Conservation (phyloP, 2,113 vertebrate species). For the Colius striatus region DNA sequence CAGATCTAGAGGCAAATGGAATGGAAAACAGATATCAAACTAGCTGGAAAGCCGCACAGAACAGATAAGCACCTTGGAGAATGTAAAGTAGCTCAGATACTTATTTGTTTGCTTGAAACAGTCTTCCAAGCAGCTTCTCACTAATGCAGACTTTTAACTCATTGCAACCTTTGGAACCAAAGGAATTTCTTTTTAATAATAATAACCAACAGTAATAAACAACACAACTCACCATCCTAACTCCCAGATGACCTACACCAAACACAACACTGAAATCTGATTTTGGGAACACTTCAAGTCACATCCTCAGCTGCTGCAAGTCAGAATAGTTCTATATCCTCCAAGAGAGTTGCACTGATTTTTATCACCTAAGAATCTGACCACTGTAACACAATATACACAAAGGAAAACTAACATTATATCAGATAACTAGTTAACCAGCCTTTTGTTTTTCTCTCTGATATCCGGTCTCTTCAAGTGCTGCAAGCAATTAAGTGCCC, state of each 20-base stretch:
- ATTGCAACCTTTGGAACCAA: background rate
- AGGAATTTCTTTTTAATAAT: background rate
- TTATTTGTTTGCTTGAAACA: slow-evolving; percentile 4
- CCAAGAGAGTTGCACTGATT: background rate
- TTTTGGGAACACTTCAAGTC: background rate
- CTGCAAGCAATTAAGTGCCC: slow-evolving; percentile 79
- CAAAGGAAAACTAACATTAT: slow-evolving; percentile 1
- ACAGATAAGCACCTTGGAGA: background rate
- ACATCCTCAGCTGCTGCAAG: background rate
- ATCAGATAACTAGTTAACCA: slow-evolving; percentile 45
- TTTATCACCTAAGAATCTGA: background rate
- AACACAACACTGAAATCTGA: background rate
- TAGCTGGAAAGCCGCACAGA: background rate
- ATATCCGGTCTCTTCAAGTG: slow-evolving; percentile 65
- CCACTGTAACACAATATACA: background rate
- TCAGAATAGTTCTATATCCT: background rate
- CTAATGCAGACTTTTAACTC: background rate
- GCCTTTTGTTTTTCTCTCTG: slow-evolving; percentile 57
- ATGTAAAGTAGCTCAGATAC: background rate
- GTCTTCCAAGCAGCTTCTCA: background rate
- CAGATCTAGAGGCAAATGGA: background rate
- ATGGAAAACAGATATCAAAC: background rate
- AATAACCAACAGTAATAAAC: background rate
- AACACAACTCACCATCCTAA: background rate
- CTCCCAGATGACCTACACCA: background rate